phyloP scores from a whole-genome alignment of 2,113 vertebrate species.

The Peromyscus polionotus region DNA sequence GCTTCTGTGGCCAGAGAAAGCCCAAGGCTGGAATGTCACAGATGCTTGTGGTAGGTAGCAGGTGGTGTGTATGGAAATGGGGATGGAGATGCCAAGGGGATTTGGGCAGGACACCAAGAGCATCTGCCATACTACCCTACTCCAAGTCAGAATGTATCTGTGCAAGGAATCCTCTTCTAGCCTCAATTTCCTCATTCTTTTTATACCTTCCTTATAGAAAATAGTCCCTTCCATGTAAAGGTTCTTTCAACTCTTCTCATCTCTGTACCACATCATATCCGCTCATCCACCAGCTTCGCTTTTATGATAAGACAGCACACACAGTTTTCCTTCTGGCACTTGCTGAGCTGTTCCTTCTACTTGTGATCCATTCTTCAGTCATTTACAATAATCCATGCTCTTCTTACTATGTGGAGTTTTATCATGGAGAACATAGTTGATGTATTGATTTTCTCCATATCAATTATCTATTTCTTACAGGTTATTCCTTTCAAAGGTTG shows the following conservation, averaged over 20 bases:
- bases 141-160: background rate
- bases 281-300: background rate
- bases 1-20: conserved; percentile 44
- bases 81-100: conserved; percentile 21
- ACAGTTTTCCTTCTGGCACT: background rate
- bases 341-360: background rate
- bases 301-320: background rate
- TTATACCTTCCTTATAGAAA: background rate
- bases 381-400: background rate
- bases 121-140: conserved; percentile 15
- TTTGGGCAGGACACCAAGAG: conserved; percentile 62
- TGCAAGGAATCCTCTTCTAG: background rate
- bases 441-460: background rate
- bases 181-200: background rate
- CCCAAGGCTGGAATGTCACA: conserved; percentile 48
- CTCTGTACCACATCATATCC: background rate
- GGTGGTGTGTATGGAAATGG: conserved; percentile 65
- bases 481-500: background rate
- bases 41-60: conserved; percentile 71
- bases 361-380: background rate
- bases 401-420: background rate
- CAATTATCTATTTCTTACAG: background rate
- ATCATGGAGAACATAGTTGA: background rate
- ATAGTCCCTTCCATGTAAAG: background rate
- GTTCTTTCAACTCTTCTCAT: background rate